phyloP scores from a whole-genome alignment of 1,140 invertebrate genomes.

The Geopemphigus sp. region DNA sequence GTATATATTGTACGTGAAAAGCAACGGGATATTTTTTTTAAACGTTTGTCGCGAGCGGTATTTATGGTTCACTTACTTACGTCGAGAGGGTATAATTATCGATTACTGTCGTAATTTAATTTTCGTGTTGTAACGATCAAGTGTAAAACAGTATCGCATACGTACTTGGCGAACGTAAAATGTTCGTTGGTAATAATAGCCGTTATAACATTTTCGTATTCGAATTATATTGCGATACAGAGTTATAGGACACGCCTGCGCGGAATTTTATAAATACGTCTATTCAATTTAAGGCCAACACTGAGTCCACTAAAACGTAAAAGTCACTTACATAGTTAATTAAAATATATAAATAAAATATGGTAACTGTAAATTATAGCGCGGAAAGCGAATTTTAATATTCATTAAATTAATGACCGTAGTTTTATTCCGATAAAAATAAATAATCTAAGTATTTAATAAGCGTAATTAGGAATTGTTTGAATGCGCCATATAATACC shows the following conservation, averaged over 20 bases:
- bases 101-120: not conserved
- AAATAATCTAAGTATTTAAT: conserved; percentile 37
- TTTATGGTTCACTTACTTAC: too few relatives aligned
- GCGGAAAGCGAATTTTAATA: not conserved
- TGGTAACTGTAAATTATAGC: not conserved
- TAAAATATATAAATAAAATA: not conserved
- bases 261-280: not conserved
- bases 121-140: not conserved
- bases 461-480: conserved; percentile 21
- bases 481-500: not conserved
- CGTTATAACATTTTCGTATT: too few relatives aligned
- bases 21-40: too few relatives aligned
- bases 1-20: too few relatives aligned
- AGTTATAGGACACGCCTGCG: not conserved
- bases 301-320: not conserved
- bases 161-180: too few relatives aligned
- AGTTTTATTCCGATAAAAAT: not conserved
- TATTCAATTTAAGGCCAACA: not conserved
- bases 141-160: not conserved
- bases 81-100: too few relatives aligned
- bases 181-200: too few relatives aligned
- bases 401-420: conserved; percentile 28
- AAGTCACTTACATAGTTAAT: conserved; percentile 4
- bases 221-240: not conserved
- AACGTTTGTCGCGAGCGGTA: too few relatives aligned